Base-by-base conservation (phyloP, 1,140 invertebrate species). In the Drosophila rufa region DNA sequence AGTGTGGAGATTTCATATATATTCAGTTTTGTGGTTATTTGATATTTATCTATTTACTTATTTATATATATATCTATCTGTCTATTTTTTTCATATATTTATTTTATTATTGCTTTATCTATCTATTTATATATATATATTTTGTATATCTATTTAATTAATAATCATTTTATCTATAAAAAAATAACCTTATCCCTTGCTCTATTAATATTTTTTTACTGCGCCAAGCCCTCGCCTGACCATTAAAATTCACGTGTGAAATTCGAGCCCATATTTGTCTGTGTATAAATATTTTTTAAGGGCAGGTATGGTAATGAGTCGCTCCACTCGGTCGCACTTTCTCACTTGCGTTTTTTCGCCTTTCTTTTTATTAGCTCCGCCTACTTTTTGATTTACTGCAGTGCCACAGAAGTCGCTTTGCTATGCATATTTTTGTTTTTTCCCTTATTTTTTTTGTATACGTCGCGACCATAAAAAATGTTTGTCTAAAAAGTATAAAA, bases 381-480 rank as follows among this genome's bases (percentile, higher is more conserved):
- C 61, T 60, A 60, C 56, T 60, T 68, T 59, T 59, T 67, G 53
- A 60, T 64, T 64, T 64, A 68, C 56, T 68, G 65, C 65, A 68
- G 12, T 36, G 45, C 56, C 56, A 50, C 55, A 30, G 17, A 58
- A 40, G 55, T 67, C 43, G 27, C 58, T 59, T n/a, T 70, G 50
- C 30, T 77, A 38, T 79, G 74, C 59, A 79, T 65, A 79, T 65
- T 77, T 43, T 42, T 57, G 55, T 42, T 40, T 40, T 40, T 40
- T 42, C 5, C 36, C 22, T n/a, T 25, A 0, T 25, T 12, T 46
- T 11, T 15, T 79, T 65, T 56, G 8, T 33, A 33, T 9, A 71
- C 60, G 67, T 67, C 57, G 42, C 40, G n/a, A 15, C 65, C 42
- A 78, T 74, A 80, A 78, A 79, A 79, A 78, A 66, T 58, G 47